Evolutionary conservation across 1,140 invertebrate species (phyloP), one percentile per base, ranked within the genome.

Genomic region (Acromyrmex echinatior): DNA sequence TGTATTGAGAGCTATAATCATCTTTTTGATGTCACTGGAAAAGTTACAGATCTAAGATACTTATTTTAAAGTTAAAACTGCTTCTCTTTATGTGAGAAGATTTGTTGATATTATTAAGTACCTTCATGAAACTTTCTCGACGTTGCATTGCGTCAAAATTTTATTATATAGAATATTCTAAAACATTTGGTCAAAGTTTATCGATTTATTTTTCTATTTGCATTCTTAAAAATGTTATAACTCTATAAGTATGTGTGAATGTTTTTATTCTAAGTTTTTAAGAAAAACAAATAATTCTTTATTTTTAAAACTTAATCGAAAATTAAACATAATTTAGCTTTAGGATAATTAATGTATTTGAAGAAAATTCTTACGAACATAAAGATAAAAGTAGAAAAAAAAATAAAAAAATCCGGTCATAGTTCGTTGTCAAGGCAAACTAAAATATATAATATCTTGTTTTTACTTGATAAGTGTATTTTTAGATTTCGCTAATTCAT

Each of bases 71-170:
- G 71, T 70, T 71, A 71, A 68, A 45, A 68, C 7, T 28, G 14
- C 1, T 12, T 25, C 35, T 56, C n/a, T 80, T 45, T 25, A 14
- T 9, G 6, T 1, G n/a, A 25, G 1, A 63, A 4, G 3, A 68
- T 53, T 9, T 18, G 28, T 25, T 1, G 49, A 45, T 71, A 71
- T 45, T 31, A 2, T 56, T 39, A 16, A 71, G 6, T 45, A 6
- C 10, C 10, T 25, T 31, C 7, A 28, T 39, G 28, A 68, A 56
- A 79, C 77, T 80, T 68, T 80, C 28, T 53, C 62, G 7, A 5
- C 2, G 28, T 21, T 49, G 1, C 18, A 12, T 53, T 53, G 12
- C 7, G 12, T 28, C 21, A 14, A 63, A 28, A 51, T 84, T 39
- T 63, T 21, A 51, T 63, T 51, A 31, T 66, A 49, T 1, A 58